Evolutionary conservation across 2,888 invertebrate genomes (phyloP).

Genomic region (Hypomecis atomaria): DNA sequence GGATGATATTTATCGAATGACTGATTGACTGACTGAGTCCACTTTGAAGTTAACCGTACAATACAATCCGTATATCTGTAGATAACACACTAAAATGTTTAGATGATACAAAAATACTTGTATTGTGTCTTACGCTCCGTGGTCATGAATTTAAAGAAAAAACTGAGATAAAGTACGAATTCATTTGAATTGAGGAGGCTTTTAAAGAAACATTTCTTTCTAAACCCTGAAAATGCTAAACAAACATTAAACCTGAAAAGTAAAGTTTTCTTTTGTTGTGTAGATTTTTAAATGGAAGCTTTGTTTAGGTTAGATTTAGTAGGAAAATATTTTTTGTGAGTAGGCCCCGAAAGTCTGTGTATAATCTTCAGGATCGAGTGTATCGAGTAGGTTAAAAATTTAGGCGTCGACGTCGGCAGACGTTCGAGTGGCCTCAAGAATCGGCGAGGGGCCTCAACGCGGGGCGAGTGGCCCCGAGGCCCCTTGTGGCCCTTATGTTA

Average conservation of each 20-base stretch:
- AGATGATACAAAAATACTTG: no score
- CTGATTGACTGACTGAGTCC: no score
- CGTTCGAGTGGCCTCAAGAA: conserved; percentile 42
- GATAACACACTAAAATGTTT: no score
- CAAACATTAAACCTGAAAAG: conserved; percentile 24
- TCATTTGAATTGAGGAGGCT: conserved; percentile 18
- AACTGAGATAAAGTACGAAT: conserved; percentile 27
- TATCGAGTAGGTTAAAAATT: conserved; percentile 57
- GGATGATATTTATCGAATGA: no score
- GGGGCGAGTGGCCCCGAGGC: conserved; percentile 50
- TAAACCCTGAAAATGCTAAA: conserved; percentile 16
- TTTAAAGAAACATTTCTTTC: conserved; percentile 12
- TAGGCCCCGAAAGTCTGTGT: conserved; percentile 27
- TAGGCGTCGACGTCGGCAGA: conserved; percentile 59
- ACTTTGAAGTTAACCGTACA: no score
- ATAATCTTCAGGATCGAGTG: conserved; percentile 42
- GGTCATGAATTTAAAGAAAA: background rate
- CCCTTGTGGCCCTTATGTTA: conserved; percentile 52
- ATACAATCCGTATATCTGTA: no score
- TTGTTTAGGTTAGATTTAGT: background rate
- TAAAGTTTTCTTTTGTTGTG: conserved; percentile 14
- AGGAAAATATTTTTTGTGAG: background rate
- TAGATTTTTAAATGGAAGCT: conserved; percentile 4
- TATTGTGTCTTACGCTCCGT: no score
- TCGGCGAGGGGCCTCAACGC: conserved; percentile 54